Base-by-base conservation (phyloP, 2,888 invertebrate genomes). In the Agonopterix subpropinquella region DNA sequence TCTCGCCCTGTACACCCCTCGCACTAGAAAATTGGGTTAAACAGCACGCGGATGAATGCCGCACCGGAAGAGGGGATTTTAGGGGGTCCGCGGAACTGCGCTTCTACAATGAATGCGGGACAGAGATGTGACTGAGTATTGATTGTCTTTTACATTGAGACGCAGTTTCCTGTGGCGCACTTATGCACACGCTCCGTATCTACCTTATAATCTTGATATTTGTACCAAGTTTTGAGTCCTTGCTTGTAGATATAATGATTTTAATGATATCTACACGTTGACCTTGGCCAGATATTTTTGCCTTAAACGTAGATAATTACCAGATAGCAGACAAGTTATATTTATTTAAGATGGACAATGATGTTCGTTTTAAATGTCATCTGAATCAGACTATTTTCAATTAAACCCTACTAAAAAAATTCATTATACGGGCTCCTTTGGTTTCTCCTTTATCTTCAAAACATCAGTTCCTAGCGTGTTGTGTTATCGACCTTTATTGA, bases 21-120 rank as follows among this genome's bases (percentile, higher is more conserved):
- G 72, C 67, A 75, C 83, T 80, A 82, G 83, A 82, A 85, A 86
- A 86, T 85, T 86, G 84, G 87, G 87, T 87, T 85, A 86, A 84
- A 86, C 77, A 86, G 80, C 77, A 83, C 79, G 80, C 84, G 77
- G 78, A 73, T 79, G 75, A 74, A 78, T 76, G 71, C 73, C 78
- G 76, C 73, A 77, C 75, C 81, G 82, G 82, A 82, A 81, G 80
- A 79, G 81, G 83, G 83, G 81, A 80, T 78, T 82, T 84, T 69
- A 52, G 52, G 77, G 82, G 79, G 73, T 74, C 78, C 77, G 70
- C 73, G 77, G 72, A 75, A 80, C 73, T 83, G 79, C 80, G 82
- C 77, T 82, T 83, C 77, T 67, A 82, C 81, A 78, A 76, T 81
- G 77, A 84, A 79, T 80, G 77, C 80, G 83, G 80, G 78, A 82